Percentiles rank a stretch among this genome's conserved stretches.
Evolutionary conservation across 2,888 invertebrate genomes (phyloP).

Genomic region (Folsomia manolachei): DNA sequence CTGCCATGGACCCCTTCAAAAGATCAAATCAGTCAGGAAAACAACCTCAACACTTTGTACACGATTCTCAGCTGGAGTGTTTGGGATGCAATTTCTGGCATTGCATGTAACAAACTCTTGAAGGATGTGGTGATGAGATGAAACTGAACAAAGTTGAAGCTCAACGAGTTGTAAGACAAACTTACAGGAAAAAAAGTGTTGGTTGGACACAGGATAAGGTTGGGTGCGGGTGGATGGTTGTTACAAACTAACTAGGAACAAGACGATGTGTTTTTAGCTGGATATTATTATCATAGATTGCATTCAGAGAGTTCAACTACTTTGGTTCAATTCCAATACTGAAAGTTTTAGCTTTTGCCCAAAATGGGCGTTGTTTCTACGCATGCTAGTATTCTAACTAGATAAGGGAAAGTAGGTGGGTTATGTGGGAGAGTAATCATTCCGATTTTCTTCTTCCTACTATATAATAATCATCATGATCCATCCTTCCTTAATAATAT

Average conservation of each 20-base stretch:
- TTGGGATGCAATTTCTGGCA: background rate
- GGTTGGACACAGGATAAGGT: background rate
- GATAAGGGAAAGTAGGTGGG: background rate
- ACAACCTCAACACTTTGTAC: constrained; percentile 37
- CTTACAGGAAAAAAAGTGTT: background rate
- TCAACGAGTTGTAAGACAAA: too few relatives aligned
- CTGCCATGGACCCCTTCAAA: constrained; percentile 29
- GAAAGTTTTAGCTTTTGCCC: constrained; percentile 45
- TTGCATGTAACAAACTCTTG: too few relatives aligned
- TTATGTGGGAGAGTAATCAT: background rate
- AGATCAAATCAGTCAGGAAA: constrained; percentile 41
- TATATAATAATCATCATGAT: background rate
- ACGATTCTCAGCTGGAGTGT: background rate
- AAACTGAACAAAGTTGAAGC: background rate
- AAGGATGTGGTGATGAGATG: background rate
- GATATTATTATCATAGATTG: too few relatives aligned
- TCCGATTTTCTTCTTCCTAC: constrained; percentile 1
- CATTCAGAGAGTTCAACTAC: too few relatives aligned
- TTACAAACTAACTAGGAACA: too few relatives aligned
- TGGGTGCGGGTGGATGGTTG: too few relatives aligned
- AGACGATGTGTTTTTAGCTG: too few relatives aligned
- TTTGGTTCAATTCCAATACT: too few relatives aligned
- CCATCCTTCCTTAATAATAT: constrained; percentile 12
- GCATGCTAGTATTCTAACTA: constrained; percentile 36
- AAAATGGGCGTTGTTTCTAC: constrained; percentile 47